phyloP scores from a whole-genome alignment of 2,888 invertebrate species.

The Ennomos quercinarius region DNA sequence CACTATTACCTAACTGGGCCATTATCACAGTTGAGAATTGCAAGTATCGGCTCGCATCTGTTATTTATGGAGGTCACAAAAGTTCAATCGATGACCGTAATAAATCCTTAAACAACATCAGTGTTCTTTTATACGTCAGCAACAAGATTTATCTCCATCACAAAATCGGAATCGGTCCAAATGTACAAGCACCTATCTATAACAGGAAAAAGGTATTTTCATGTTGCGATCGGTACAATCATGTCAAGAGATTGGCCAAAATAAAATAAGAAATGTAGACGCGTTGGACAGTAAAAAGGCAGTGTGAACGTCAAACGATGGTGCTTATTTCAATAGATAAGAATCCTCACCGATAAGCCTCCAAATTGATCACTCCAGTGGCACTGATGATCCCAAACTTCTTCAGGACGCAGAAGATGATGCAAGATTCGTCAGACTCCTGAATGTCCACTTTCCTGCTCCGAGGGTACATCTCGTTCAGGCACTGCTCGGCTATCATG shows the following conservation, averaged over 20 bases:
- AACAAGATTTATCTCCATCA: not conserved
- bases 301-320: not conserved
- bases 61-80: not conserved
- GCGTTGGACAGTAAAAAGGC: not conserved
- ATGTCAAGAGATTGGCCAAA: too few species aligned
- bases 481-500: slow-evolving; percentile 66
- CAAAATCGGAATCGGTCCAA: too few species aligned
- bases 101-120: not conserved
- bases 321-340: not conserved
- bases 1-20: too few species aligned
- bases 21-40: too few species aligned
- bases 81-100: not conserved
- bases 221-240: too few species aligned
- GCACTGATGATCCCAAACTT: slow-evolving; percentile 74
- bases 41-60: too few species aligned
- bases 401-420: slow-evolving; percentile 76
- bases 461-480: slow-evolving; percentile 73
- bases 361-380: slow-evolving; percentile 69
- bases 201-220: too few species aligned
- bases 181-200: too few species aligned
- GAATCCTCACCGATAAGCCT: slow-evolving; percentile 65
- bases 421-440: slow-evolving; percentile 75
- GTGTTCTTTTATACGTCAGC: not conserved
- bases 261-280: not conserved
- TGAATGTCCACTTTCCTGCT: slow-evolving; percentile 63